Evolutionary conservation across 1,140 invertebrate species (phyloP), one percentile per base, ranked within the genome.

Genomic region (Diachasmimorpha longicaudata): DNA sequence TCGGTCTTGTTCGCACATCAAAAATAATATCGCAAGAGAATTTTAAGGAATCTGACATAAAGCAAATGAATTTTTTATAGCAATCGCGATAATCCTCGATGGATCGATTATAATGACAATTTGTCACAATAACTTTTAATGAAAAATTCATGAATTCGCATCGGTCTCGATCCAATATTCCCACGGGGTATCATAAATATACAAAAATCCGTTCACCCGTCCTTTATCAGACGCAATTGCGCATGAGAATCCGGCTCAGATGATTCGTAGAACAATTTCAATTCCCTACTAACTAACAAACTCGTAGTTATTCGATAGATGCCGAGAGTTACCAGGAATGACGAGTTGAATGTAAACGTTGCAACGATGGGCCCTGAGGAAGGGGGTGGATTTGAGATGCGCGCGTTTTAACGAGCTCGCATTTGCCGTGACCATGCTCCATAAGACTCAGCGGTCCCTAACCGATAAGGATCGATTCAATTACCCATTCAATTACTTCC

Each of bases 401-500:
- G 66, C 66, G 48, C 74, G 39, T 67, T 52, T 80, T 77, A 80
- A 80, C 79, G 77, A 82, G 81, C 77, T 80, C 70, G 79, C 78
- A 79, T 84, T 83, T 84, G 81, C 80, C 83, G 83, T 84, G 81
- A 80, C 81, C 82, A 78, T 80, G 75, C 77, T 77, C 81, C 83
- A 80, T 84, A 84, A 84, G 81, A 82, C 77, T 77, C 78, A 79
- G 19, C 78, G 81, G 70, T 76, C 72, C 79, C 78, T 81, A 74
- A 37, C 66, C 74, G 83, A 85, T 84, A 84, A 84, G 78, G 80
- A 85, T 84, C 83, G 81, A 82, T 85, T 83, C 83, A 84, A 85
- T 85, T 85, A 84, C 81, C 82, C 80, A 82, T 85, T 85, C 82
- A 83, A 85, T 85, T 84, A 85, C 82, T 74, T 76, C 74, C 58